phyloP scores from a whole-genome alignment of 2,888 invertebrate genomes.

The Sarcophaga variegata region DNA sequence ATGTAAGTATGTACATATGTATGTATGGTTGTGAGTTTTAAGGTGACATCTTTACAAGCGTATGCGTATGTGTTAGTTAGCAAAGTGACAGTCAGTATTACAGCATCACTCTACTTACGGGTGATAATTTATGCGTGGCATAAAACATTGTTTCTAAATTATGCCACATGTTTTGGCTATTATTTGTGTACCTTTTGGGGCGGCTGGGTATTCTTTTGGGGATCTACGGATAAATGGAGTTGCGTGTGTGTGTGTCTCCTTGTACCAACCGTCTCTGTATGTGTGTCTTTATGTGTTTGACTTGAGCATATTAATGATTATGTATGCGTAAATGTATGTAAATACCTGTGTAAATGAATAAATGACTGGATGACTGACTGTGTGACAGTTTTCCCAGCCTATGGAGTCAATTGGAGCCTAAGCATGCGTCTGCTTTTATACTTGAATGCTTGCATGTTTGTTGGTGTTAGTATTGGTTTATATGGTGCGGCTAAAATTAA shows the following conservation, averaged over 20 bases:
- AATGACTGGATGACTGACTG: too few species aligned
- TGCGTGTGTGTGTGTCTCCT: too few species aligned
- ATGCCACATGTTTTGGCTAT: constrained; percentile 65
- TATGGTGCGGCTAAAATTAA: constrained; percentile 34
- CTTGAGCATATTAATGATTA: constrained; percentile 37
- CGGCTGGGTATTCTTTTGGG: background rate
- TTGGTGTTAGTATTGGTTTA: background rate
- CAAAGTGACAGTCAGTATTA: constrained; percentile 45
- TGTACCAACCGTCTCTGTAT: too few species aligned
- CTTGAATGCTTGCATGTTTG: too few species aligned
- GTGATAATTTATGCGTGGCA: constrained; percentile 65
- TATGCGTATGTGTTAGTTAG: background rate
- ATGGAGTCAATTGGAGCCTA: too few species aligned
- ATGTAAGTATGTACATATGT: too few species aligned
- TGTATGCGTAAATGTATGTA: constrained; percentile 1
- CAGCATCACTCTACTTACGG: constrained; percentile 15
- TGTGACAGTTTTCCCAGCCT: too few species aligned
- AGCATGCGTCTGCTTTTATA: too few species aligned
- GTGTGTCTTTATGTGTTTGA: constrained; percentile 30
- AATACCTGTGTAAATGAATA: constrained; percentile 6
- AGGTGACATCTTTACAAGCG: too few species aligned
- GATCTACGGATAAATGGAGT: too few species aligned
- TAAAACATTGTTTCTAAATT: constrained; percentile 65
- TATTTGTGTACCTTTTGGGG: constrained; percentile 49
- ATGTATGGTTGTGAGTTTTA: too few species aligned